These are phyloP conservation scores for Sitobion miscanthi DNA, from an alignment of 1,140 invertebrate genomes.

Conservation along the genomic window DNA sequence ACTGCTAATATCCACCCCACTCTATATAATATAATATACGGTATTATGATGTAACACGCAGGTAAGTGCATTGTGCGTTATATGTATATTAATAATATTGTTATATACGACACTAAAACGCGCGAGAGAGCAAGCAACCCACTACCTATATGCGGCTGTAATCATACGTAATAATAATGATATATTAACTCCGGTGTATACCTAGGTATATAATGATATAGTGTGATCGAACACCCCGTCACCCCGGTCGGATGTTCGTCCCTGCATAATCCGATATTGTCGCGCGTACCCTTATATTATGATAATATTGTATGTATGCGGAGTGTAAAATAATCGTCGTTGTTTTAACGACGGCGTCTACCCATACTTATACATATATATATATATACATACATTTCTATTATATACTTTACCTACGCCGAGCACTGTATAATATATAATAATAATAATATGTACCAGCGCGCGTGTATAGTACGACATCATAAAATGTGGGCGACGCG, in stretches of 20 bases:
- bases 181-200: not conserved
- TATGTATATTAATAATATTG: not conserved
- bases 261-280: not conserved
- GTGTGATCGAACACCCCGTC: not conserved
- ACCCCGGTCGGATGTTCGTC: not conserved
- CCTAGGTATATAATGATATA: no score
- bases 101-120: not conserved
- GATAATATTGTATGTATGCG: not conserved
- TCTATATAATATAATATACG: not conserved
- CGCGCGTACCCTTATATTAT: not conserved
- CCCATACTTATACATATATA: not conserved
- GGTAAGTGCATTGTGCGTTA: not conserved
- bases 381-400: not conserved
- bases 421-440: no score
- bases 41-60: not conserved
- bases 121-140: no score
- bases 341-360: not conserved
- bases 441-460: not conserved
- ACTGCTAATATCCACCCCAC: not conserved
- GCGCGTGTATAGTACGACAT: not conserved
- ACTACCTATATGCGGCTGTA: not conserved
- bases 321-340: not conserved
- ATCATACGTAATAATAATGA: conserved; percentile 8
- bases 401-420: not conserved
- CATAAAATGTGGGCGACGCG: not conserved